A percentile compares a stretch with the other conserved stretches of the same genome.
phyloP scores from a whole-genome alignment of 2,888 invertebrate species.

The Patella caerulea region DNA sequence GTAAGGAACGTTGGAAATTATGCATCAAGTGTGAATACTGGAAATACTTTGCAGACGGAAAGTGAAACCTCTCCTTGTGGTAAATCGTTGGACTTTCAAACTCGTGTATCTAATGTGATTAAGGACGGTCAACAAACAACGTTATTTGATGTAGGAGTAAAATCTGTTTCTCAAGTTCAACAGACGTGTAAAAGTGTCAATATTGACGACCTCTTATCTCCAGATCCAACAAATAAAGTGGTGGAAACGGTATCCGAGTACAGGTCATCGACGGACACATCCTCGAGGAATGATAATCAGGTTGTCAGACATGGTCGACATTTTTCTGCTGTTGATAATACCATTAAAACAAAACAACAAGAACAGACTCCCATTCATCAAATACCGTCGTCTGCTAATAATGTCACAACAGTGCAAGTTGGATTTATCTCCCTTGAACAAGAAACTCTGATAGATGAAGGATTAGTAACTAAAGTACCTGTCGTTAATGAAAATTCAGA shows the following conservation, averaged over 20 bases:
- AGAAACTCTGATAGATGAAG: not conserved
- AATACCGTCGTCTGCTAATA: not conserved
- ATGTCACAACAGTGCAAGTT: conserved; percentile 8
- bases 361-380: not conserved
- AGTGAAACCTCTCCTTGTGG: not conserved
- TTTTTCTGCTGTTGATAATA: not conserved
- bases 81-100: not conserved
- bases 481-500: not conserved
- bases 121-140: not conserved
- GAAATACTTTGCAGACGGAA: not conserved
- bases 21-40: not conserved
- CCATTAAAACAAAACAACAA: not conserved
- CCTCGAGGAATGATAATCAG: not conserved
- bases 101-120: not conserved
- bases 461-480: conserved; percentile 2
- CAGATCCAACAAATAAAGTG: not conserved
- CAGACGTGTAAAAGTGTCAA: not conserved
- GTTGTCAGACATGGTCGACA: not conserved
- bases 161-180: not conserved
- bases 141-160: conserved; percentile 4
- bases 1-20: not conserved
- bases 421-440: conserved; percentile 9
- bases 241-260: too few species aligned
- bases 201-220: not conserved
- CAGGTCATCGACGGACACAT: not conserved